A percentile compares a stretch with the other conserved stretches of the same genome.
These are phyloP conservation scores for Prorops nasuta DNA, from an alignment of 1,140 invertebrate genomes.

Conservation along the genomic window DNA sequence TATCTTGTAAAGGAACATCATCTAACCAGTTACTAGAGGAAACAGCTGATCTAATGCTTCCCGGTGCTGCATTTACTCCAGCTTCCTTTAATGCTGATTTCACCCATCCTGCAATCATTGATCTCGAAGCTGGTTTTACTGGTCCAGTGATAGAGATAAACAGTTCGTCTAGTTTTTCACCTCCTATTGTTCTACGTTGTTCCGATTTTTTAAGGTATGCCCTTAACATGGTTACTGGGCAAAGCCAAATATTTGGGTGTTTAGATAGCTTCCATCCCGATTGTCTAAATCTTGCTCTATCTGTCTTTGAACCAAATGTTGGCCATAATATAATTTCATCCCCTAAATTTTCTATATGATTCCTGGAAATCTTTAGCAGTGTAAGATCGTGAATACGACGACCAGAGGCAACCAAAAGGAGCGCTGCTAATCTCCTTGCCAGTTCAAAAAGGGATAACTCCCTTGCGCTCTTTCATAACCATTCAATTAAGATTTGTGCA, in stretches of 20 bases:
- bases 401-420: neutral
- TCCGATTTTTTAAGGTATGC: too few species aligned
- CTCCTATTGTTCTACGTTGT: too few species aligned
- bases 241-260: too few species aligned
- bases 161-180: neutral
- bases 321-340: neutral
- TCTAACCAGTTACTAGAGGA: neutral
- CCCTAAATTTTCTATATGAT: neutral
- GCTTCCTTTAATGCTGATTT: neutral
- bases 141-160: neutral
- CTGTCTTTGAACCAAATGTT: neutral
- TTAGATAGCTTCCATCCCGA: neutral
- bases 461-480: too few species aligned
- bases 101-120: neutral
- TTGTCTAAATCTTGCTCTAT: neutral
- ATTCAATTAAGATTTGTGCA: neutral
- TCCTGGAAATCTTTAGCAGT: neutral
- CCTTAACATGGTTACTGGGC: too few species aligned
- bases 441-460: too few species aligned
- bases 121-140: neutral
- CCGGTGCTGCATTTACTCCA: neutral
- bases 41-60: neutral
- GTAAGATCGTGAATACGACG: neutral
- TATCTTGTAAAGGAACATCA: neutral
- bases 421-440: too few species aligned